phyloP scores from a whole-genome alignment of 2,888 invertebrate genomes.

The Rhodophaea formosa region DNA sequence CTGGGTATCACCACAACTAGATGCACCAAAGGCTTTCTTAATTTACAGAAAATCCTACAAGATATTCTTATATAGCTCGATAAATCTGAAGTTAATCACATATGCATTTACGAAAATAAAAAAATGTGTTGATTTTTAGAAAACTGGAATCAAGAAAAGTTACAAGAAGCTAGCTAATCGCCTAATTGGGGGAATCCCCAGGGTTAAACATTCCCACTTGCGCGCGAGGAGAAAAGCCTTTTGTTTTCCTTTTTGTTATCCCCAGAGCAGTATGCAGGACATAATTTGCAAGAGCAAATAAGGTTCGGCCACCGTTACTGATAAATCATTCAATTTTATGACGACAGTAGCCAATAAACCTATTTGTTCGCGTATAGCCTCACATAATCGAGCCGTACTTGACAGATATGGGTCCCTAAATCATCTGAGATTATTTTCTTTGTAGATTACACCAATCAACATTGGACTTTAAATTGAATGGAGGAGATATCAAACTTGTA shows the following conservation, averaged over 20 bases:
- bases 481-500: conserved; percentile 30
- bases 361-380: conserved; percentile 70
- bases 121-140: too few relatives aligned
- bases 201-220: too few relatives aligned
- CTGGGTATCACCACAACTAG: conserved; percentile 13
- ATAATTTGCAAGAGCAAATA: conserved; percentile 43
- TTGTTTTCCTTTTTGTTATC: too few relatives aligned
- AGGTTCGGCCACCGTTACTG: conserved; percentile 42
- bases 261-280: conserved; percentile 17
- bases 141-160: too few relatives aligned
- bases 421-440: conserved; percentile 64
- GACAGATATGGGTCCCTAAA: conserved; percentile 70
- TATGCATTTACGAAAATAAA: too few relatives aligned
- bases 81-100: too few relatives aligned
- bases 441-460: conserved; percentile 36
- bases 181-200: too few relatives aligned
- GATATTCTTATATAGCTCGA: too few relatives aligned
- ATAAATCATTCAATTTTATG: conserved; percentile 70
- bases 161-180: too few relatives aligned
- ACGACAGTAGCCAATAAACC: conserved; percentile 72
- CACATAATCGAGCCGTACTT: conserved; percentile 65
- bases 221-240: too few relatives aligned
- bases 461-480: conserved; percentile 30
- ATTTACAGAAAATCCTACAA: too few relatives aligned
- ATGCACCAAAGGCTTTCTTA: conserved; percentile 34